These are phyloP conservation scores for Scrobipalpa costella DNA, from an alignment of 2,888 invertebrate species.

Conservation along the genomic window DNA sequence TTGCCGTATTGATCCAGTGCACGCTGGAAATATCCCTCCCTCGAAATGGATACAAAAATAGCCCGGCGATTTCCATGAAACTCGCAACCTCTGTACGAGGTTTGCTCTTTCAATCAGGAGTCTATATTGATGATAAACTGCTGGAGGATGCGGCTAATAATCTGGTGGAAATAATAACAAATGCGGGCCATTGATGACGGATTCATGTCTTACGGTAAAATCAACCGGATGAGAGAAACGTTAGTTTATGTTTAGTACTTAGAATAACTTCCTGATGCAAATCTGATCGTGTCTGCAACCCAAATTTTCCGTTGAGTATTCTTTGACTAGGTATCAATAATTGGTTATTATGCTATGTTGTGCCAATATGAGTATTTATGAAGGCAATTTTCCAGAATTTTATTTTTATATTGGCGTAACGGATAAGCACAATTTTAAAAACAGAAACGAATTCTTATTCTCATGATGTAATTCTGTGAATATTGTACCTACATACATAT, in stretches of 20 bases:
- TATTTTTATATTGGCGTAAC: neutral
- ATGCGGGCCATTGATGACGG: slow-evolving; percentile 11
- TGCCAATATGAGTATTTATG: neutral
- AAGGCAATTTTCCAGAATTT: neutral
- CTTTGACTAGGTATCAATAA: neutral
- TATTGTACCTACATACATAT: neutral
- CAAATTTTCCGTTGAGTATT: neutral
- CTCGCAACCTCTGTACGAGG: slow-evolving; percentile 16
- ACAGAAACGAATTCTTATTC: neutral
- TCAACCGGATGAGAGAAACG: neutral
- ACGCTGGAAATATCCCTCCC: slow-evolving; percentile 17
- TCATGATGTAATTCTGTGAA: neutral
- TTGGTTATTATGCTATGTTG: too few species aligned
- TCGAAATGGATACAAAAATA: slow-evolving; percentile 20
- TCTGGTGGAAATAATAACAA: slow-evolving; percentile 30
- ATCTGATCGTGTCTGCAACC: neutral
- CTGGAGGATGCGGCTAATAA: slow-evolving; percentile 28
- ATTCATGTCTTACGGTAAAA: slow-evolving; percentile 6
- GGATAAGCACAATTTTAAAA: neutral
- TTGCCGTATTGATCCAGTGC: slow-evolving; percentile 22
- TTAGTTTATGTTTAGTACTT: neutral
- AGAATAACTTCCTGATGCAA: neutral
- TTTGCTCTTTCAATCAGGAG: slow-evolving; percentile 23
- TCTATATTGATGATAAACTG: slow-evolving; percentile 30
- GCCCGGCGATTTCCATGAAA: slow-evolving; percentile 12